Percentiles rank a stretch among this genome's conserved stretches.
These are phyloP conservation scores for Julus scandinavius DNA, from an alignment of 2,888 invertebrate species.

Conservation along the genomic window DNA sequence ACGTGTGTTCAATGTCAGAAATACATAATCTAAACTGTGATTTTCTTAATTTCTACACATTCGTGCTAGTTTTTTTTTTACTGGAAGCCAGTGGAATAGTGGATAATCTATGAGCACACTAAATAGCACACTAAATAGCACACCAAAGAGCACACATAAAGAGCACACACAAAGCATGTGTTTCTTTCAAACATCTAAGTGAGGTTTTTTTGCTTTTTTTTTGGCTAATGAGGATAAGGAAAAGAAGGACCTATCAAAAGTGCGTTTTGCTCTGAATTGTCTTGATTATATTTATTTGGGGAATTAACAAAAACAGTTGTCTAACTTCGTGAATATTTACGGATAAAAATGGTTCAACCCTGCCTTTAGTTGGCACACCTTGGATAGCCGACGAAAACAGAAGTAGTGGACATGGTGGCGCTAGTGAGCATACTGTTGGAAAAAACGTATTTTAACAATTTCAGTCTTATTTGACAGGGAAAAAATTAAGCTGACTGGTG, in stretches of 20 bases:
- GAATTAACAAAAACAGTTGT: neutral
- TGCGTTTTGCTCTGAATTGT: neutral
- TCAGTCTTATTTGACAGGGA: neutral
- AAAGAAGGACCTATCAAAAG: neutral
- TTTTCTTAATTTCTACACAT: neutral
- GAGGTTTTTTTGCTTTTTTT: neutral
- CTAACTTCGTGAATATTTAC: conserved; percentile 40
- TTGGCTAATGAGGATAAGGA: neutral
- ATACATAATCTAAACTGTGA: conserved; percentile 28
- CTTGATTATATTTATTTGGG: neutral
- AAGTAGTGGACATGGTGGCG: conserved; percentile 54
- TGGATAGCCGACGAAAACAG: conserved; percentile 24
- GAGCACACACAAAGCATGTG: no score
- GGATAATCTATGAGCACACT: neutral
- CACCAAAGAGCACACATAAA: conserved; percentile 36
- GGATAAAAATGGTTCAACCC: conserved; percentile 39
- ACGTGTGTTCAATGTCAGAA: neutral
- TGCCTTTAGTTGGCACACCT: conserved; percentile 52
- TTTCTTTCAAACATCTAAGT: neutral
- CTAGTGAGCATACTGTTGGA: conserved; percentile 54
- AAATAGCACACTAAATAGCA: conserved; percentile 13
- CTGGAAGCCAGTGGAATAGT: conserved; percentile 2
- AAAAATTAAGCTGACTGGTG: neutral
- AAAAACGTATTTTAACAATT: conserved; percentile 43
- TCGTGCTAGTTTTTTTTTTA: neutral